phyloP scores from a whole-genome alignment of 1,140 invertebrate genomes.

The Phortica variegata region DNA sequence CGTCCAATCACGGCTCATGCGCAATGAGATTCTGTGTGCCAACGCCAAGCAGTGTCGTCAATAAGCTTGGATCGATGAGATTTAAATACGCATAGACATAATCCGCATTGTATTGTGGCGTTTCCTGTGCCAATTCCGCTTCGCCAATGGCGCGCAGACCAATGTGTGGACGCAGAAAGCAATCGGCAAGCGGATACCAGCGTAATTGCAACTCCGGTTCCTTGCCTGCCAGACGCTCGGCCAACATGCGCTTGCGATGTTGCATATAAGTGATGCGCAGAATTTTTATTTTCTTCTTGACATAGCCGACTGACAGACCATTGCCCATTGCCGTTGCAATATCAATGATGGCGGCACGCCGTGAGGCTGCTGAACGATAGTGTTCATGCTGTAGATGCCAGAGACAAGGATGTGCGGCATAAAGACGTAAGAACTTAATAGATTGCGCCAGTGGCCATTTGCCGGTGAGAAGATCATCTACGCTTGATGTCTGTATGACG shows the following conservation, averaged over 20 bases:
- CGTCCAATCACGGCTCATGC: constrained; percentile 1
- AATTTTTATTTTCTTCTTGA: constrained; percentile 17
- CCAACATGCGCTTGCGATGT: constrained; percentile 16
- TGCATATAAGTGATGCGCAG: constrained; percentile 23
- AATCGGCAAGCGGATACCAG: constrained; percentile 18
- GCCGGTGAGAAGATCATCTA: no score
- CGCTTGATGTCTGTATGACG: no score
- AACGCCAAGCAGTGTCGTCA: no score
- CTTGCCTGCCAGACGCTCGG: constrained; percentile 1
- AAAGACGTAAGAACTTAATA: no score
- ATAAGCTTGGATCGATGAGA: constrained; percentile 13
- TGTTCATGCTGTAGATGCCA: no score
- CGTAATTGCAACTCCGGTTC: constrained; percentile 8
- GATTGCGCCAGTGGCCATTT: no score
- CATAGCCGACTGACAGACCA: constrained; percentile 10
- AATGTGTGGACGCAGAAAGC: constrained; percentile 18
- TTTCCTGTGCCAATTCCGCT: constrained; percentile 9
- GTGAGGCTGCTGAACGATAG: constrained; percentile 7
- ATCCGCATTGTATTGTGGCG: constrained; percentile 17
- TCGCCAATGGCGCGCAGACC: constrained; percentile 13
- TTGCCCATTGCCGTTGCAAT: constrained; percentile 19
- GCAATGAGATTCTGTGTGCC: no score
- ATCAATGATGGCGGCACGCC: constrained; percentile 14
- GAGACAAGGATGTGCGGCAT: no score
- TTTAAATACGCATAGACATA: constrained; percentile 22